Conservation (phyloP, 2,797 vertebrate genomes). For the Natrix natrix region DNA sequence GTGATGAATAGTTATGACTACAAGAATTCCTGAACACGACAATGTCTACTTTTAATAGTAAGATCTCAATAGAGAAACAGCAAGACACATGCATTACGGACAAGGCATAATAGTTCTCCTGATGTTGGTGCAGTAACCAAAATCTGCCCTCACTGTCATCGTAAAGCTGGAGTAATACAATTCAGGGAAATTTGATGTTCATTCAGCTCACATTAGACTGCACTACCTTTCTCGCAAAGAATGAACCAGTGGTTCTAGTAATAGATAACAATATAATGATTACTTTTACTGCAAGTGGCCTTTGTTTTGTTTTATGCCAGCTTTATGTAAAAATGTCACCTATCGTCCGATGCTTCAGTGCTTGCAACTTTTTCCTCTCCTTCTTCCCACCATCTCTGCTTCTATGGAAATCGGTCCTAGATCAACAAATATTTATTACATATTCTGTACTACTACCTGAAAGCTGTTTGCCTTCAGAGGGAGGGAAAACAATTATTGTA, state of each 20-base stretch:
- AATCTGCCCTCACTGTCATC: not conserved
- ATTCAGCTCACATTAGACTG: not conserved
- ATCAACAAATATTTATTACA: not conserved
- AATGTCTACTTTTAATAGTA: not conserved
- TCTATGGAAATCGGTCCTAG: not conserved
- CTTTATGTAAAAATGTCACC: not conserved
- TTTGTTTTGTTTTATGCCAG: not conserved
- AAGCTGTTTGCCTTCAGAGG: not conserved
- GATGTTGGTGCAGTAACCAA: not conserved
- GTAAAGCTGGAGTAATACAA: not conserved
- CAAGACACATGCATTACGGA: not conserved
- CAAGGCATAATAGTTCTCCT: not conserved
- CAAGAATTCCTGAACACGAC: not conserved
- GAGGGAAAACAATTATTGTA: not conserved
- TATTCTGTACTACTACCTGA: not conserved
- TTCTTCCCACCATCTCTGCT: not conserved
- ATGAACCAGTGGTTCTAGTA: not conserved
- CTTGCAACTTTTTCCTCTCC: not conserved
- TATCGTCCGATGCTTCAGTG: not conserved
- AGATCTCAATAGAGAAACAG: not conserved
- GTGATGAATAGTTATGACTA: no score
- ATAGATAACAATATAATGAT: not conserved
- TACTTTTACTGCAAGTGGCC: not conserved
- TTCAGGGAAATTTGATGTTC: not conserved
- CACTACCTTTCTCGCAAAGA: not conserved